Percentiles rank a stretch among this genome's conserved stretches.
Conservation (phyloP, 1,140 invertebrate genomes). For the Drosophila willistoni region DNA sequence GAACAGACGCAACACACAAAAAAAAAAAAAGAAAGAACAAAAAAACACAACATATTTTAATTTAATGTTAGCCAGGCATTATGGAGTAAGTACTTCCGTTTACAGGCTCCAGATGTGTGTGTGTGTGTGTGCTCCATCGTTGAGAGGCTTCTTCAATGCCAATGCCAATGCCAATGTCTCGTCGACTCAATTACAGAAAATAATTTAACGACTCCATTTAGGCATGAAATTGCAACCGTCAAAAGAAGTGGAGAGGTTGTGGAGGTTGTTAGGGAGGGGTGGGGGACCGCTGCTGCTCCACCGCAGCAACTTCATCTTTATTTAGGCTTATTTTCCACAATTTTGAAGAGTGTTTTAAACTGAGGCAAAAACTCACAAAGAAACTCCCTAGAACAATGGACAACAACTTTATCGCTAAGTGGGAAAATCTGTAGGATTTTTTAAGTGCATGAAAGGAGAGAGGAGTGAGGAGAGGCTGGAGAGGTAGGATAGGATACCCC, state of each 20-base stretch:
- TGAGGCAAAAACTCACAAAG: slow-evolving; percentile 15
- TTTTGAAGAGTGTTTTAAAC: slow-evolving; percentile 50
- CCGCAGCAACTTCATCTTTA: slow-evolving; percentile 11
- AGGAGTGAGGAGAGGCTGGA: slow-evolving; percentile 23
- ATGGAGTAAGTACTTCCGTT: slow-evolving; percentile 71
- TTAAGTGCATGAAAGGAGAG: slow-evolving; percentile 55
- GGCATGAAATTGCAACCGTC: slow-evolving; percentile 68
- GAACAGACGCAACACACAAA: slow-evolving; percentile 6
- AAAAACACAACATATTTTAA: slow-evolving; percentile 67
- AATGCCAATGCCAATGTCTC: slow-evolving; percentile 72
- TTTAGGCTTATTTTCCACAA: slow-evolving; percentile 57
- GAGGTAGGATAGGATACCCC: slow-evolving; percentile 23
- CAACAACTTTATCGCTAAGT: slow-evolving; percentile 77
- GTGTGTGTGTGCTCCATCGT: slow-evolving; percentile 5
- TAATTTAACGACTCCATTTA: slow-evolving; percentile 81
- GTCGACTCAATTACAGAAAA: slow-evolving; percentile 80
- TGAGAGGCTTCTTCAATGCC: slow-evolving; percentile 29
- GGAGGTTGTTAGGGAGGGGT: slow-evolving; percentile 14
- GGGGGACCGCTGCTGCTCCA: neutral
- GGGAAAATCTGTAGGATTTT: slow-evolving; percentile 80
- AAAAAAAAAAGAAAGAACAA: slow-evolving; percentile 11
- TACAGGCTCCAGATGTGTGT: slow-evolving; percentile 54
- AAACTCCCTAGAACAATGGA: slow-evolving; percentile 58
- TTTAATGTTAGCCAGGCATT: slow-evolving; percentile 63
- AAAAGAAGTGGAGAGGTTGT: neutral